Base-by-base conservation (phyloP, 1,140 invertebrate genomes). In the Cheumatopsyche charites region DNA sequence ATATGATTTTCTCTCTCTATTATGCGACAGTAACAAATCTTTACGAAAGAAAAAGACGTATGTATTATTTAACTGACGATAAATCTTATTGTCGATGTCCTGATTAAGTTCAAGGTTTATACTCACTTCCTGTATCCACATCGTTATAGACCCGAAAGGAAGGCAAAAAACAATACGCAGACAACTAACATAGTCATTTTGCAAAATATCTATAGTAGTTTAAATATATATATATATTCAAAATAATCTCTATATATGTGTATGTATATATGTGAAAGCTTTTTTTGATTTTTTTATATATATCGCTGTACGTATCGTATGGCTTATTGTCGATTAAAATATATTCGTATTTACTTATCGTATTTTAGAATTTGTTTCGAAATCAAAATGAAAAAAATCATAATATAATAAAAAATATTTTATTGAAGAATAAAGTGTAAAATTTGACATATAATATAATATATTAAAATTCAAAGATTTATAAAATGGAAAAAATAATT, bases 61-160 rank as follows among this genome's bases (percentile, higher is more conserved):
- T n/a, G n/a, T n/a, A n/a, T n/a, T n/a, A n/a, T n/a, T n/a, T n/a
- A n/a, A n/a, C n/a, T n/a, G n/a, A n/a, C n/a, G n/a, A n/a, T n/a
- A n/a, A n/a, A n/a, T n/a, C n/a, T n/a, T n/a, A n/a, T n/a, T n/a
- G n/a, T n/a, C n/a, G n/a, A n/a, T n/a, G n/a, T n/a, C 69, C 62
- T 15, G 17, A 12, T n/a, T 70, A 12, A 6, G 41, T 6, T 12
- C 12, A 5, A 12, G 41, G 41, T 52, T 19, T 3, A 25, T 67
- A 81, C 84, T 85, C 79, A 86, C 84, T 83, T 86, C 80, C 84
- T 86, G 79, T 58, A 75, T 76, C 78, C 82, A 81, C 82, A 72
- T 78, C 78, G 78, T 71, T 73, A 73, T 68, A 75, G 79, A 78
- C 29, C 74, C 71, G 71, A 29, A 71, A 55, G 74, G 80, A 79